Evolutionary conservation across 2,888 invertebrate species (phyloP), one percentile per base, ranked within the genome.

Genomic region (Helleia helle): DNA sequence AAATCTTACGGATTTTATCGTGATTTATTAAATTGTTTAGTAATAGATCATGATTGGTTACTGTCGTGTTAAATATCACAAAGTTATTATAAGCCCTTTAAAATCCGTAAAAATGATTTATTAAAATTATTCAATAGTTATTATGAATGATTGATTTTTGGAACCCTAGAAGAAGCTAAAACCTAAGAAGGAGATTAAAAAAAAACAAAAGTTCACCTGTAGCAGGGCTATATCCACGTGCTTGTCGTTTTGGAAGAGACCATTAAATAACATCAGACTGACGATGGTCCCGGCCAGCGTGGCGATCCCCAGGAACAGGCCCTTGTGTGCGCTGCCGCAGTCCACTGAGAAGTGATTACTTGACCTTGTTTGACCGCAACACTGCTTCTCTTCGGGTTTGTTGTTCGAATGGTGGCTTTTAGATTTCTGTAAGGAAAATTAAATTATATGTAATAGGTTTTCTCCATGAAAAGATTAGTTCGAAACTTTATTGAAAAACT

Each of bases 321-420:
- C 80, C 75, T 89, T 90, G 62, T 91, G 91, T 7, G 92, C 90
- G 50, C 89, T 89, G 28, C 90, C 89, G 65, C 92, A 93, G 75
- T 93, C 93, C 29, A 93, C 89, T 1, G 88, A 88, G 66, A 89
- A 89, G 55, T 88, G 88, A 54, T 76, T 85, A 53, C 68, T 76
- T 12, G 80, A 73, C 48, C 75, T 81, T 4, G 66, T 54, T 38
- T 71, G 64, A 1, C 58, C 55, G 41, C 75, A 73, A 47, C 75
- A 73, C 39, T 66, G 67, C 8, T 50, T 52, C 4, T 49, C 41
- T 12, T 64, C 62, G 37, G 45, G 27, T 17, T 60, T 24, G 9
- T 12, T 36, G 29, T 30, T 27, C n/a, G 22, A 22, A 7, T 6
- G 38, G 26, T 25, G 34, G 12, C 4, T 15, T n/a, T 26, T 14